Evolutionary conservation across 1,140 invertebrate species (phyloP).

Genomic region (Micrasema longulum): DNA sequence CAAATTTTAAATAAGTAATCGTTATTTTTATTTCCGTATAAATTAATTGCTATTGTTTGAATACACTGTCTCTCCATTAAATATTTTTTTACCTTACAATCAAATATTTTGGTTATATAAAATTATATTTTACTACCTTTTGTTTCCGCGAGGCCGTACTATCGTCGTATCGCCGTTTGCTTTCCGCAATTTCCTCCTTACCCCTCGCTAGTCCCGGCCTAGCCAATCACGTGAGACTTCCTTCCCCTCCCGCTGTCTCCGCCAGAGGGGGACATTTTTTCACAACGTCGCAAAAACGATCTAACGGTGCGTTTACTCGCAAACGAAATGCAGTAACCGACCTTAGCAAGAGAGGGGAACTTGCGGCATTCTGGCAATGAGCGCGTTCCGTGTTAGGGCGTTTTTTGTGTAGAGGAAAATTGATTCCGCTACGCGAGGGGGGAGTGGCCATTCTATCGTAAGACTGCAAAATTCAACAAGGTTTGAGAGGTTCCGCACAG

Average conservation of each 20-base stretch:
- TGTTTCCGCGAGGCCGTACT: conserved; percentile 21
- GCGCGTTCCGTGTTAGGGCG: conserved; percentile 7
- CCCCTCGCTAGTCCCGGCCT: no score
- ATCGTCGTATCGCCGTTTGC: conserved; percentile 46
- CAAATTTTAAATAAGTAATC: no score
- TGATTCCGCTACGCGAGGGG: conserved; percentile 39
- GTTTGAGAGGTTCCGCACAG: no score
- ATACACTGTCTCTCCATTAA: no score
- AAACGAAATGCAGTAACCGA: conserved; percentile 36
- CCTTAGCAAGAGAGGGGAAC: not conserved
- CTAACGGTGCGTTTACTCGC: conserved; percentile 28
- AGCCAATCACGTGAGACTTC: conserved; percentile 50
- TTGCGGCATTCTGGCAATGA: conserved; percentile 10
- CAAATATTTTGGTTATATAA: no score
- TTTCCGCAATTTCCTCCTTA: conserved; percentile 53
- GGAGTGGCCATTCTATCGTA: conserved; percentile 41
- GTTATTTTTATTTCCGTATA: no score
- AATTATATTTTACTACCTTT: no score
- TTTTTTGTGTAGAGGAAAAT: conserved; percentile 45
- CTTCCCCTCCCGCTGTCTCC: conserved; percentile 40
- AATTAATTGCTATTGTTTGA: no score
- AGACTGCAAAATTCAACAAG: no score
- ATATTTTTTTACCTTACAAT: no score
- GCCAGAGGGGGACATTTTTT: conserved; percentile 45
- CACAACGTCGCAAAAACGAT: conserved; percentile 46